A percentile compares a stretch with the other conserved stretches of the same genome.
phyloP scores from a whole-genome alignment of 2,888 invertebrate species.

The Saturnia pavonia region DNA sequence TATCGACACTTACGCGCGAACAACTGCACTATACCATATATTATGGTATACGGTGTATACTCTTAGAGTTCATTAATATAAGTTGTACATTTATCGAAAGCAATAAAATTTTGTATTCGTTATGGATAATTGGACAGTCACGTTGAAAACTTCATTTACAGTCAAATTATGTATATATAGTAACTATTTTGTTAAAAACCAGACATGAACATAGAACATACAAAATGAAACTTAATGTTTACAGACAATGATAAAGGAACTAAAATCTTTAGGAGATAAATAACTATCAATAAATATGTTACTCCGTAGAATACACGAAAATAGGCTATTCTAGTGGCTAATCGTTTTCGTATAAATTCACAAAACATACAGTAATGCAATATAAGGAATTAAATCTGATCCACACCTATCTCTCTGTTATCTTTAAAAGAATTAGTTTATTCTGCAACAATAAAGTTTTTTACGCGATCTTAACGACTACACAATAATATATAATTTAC shows the following conservation, averaged over 20 bases:
- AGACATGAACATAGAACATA: neutral
- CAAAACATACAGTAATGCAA: neutral
- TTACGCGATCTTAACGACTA: neutral
- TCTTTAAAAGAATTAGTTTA: neutral
- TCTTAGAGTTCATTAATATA: too few relatives aligned
- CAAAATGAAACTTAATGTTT: neutral
- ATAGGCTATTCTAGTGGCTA: neutral
- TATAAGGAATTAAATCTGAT: neutral
- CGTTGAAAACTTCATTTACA: too few relatives aligned
- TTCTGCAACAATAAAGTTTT: neutral
- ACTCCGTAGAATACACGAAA: neutral
- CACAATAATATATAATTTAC: neutral
- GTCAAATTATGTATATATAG: too few relatives aligned
- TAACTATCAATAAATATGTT: neutral
- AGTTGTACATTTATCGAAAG: too few relatives aligned
- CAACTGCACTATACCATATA: too few relatives aligned
- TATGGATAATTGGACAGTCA: too few relatives aligned
- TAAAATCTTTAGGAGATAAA: neutral
- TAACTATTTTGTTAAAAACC: neutral
- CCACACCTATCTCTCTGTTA: constrained; percentile 8
- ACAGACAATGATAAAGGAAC: neutral
- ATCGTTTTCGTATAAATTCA: neutral
- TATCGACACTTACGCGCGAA: too few relatives aligned
- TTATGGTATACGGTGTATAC: too few relatives aligned
- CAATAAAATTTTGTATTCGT: too few relatives aligned